Evolutionary conservation across 1,140 invertebrate genomes (phyloP).

Genomic region (Mya arenaria): DNA sequence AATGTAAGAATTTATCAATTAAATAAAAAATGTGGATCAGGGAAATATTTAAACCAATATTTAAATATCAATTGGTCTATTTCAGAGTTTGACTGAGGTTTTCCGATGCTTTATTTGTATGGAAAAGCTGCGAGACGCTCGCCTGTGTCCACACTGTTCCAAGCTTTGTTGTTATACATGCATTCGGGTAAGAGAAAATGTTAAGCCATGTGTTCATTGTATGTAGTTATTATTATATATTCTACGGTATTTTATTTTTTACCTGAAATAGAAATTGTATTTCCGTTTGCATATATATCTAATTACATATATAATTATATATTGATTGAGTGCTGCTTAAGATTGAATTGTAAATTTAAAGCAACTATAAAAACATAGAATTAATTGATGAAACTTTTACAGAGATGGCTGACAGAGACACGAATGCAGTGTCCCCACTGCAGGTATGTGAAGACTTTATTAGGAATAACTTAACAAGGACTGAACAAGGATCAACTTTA

Average conservation of each 20-base stretch:
- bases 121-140: conserved; percentile 96
- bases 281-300: too few species aligned
- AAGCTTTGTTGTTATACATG: conserved; percentile 96
- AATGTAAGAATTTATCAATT: too few species aligned
- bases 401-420: conserved; percentile 95
- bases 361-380: background rate
- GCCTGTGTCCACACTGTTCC: conserved; percentile 96
- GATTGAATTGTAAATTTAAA: background rate
- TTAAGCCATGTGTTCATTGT: background rate
- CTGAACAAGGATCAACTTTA: too few species aligned
- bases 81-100: conserved; percentile 89
- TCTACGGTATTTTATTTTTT: too few species aligned
- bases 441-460: conserved; percentile 80
- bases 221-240: too few species aligned
- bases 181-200: conserved; percentile 83
- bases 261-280: too few species aligned
- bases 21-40: too few species aligned
- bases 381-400: conserved; percentile 62
- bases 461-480: too few species aligned
- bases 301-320: background rate
- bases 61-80: too few species aligned
- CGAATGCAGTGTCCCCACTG: conserved; percentile 96
- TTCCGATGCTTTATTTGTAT: conserved; percentile 98
- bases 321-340: background rate
- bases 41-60: too few species aligned